Evolutionary conservation across 1,140 invertebrate genomes (phyloP).

Genomic region (Diachasmimorpha longicaudata): DNA sequence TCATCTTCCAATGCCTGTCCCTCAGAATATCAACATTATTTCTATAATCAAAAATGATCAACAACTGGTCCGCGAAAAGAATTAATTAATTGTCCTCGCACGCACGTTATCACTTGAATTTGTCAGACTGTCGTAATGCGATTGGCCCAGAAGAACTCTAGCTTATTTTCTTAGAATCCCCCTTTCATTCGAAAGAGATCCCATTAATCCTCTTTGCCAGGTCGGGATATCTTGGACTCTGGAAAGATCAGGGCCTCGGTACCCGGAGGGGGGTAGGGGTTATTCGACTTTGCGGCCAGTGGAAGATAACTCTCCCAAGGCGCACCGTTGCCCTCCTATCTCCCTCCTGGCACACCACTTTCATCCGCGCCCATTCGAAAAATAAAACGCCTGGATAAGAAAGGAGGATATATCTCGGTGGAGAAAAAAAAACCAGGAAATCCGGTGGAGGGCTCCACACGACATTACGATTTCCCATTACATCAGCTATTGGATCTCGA

Average conservation of each 20-base stretch:
- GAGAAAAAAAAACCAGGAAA: not conserved
- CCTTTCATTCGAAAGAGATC: not conserved
- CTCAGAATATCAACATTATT: too few species aligned
- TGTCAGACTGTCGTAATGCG: not conserved
- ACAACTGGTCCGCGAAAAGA: not conserved
- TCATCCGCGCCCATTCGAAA: constrained; percentile 12
- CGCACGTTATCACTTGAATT: not conserved
- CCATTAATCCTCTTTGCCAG: constrained; percentile 10
- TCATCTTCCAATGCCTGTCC: too few species aligned
- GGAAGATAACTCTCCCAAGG: constrained; percentile 18
- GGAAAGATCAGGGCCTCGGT: not conserved
- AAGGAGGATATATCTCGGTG: not conserved
- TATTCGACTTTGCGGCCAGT: constrained; percentile 26
- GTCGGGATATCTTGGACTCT: constrained; percentile 2
- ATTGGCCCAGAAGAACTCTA: not conserved
- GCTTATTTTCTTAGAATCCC: not conserved
- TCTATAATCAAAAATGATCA: too few species aligned
- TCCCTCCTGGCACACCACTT: constrained; percentile 3
- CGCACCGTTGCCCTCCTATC: not conserved
- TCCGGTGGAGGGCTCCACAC: not conserved
- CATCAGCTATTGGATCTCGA: constrained; percentile 10
- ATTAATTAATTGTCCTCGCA: not conserved
- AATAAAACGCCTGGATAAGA: constrained; percentile 21
- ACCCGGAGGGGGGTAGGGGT: not conserved
- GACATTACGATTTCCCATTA: constrained; percentile 8